Conservation (phyloP, 2,888 invertebrate genomes). For the Sycophila texana region DNA sequence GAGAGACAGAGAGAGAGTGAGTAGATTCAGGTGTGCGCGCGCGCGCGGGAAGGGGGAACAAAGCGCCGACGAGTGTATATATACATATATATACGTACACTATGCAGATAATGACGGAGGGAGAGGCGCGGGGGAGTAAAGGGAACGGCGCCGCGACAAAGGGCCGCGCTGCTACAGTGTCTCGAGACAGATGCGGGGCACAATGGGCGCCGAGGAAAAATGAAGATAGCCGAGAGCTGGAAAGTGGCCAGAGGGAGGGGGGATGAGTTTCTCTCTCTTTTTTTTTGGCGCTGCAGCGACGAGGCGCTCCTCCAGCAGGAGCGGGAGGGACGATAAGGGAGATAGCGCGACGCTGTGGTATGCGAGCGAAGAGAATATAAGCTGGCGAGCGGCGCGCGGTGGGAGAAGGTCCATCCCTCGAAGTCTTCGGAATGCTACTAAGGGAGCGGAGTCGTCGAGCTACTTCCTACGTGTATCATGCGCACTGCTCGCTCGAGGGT, state of each 20-base stretch:
- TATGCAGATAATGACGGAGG: conserved; percentile 33
- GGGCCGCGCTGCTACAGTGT: background rate
- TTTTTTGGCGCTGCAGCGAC: background rate
- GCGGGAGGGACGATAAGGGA: no score
- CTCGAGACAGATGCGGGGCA: conserved; percentile 12
- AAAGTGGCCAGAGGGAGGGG: background rate
- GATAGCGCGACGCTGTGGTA: background rate
- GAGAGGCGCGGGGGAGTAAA: conserved; percentile 9
- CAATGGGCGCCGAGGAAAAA: conserved; percentile 27
- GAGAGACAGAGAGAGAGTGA: conserved; percentile 11
- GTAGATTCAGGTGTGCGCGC: background rate
- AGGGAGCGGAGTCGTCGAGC: conserved; percentile 45
- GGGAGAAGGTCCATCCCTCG: conserved; percentile 54
- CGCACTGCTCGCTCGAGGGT: conserved; percentile 49
- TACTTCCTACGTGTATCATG: conserved; percentile 54
- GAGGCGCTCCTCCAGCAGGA: background rate
- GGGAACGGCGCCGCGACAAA: conserved; percentile 15
- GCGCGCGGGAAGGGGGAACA: background rate
- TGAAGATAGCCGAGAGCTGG: conserved; percentile 18
- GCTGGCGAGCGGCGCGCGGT: background rate
- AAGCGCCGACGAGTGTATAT: background rate
- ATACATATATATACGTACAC: background rate
- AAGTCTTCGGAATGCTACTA: conserved; percentile 55
- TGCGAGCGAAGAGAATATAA: background rate
- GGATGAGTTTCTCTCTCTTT: background rate